Evolutionary conservation across 2,797 vertebrate species (phyloP), one percentile per base, ranked within the genome.

Genomic region (Lateolabrax maculatus): DNA sequence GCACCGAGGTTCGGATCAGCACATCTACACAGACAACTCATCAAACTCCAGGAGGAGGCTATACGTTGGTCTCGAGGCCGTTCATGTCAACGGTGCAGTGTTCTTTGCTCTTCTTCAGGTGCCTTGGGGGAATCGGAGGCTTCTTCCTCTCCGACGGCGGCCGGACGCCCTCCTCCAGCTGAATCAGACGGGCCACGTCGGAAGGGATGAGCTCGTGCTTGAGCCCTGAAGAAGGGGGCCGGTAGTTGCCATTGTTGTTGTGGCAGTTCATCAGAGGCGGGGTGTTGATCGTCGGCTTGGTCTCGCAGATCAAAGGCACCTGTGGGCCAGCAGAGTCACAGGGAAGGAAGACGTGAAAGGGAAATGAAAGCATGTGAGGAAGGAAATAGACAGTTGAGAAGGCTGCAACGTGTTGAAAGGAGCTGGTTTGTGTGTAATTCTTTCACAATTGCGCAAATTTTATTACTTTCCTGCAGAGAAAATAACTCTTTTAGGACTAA

Each of bases 11-110:
- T 57, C 57, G 58, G 37, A 51, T 63, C 62, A 34, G 36, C 57
- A n/a, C 15, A 46, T 39, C 52, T 4, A 37, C 31, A 19, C 19
- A 72, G 34, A 66, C 31, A 25, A 37, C 51, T 15, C 1, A 0
- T 51, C 29, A 31, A 4, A 43, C 58, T 37, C 9, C 18, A 36
- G 13, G 13, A 25, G 43, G 79, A 61, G 83, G 83, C 86, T 95
- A 95, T 90, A 96, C 95, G 0, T 97, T 99, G 79, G 97, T 99
- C 95, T 99, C 98, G 23, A 99, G 95, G 93, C 98, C 97, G 25
- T 96, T 97, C 94, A 99, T 98, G 92, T 99, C 97, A 61, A 99
- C 96, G 84, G 96, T 90, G 86, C 97, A 98, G 88, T 98, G 97
- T 79, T 97, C 96, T 92, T 96, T 96, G 83, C 89, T 88, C 78